A percentile compares a stretch with the other conserved stretches of the same genome.
Conservation (phyloP, 2,797 vertebrate genomes). For the Myotis planiceps region DNA sequence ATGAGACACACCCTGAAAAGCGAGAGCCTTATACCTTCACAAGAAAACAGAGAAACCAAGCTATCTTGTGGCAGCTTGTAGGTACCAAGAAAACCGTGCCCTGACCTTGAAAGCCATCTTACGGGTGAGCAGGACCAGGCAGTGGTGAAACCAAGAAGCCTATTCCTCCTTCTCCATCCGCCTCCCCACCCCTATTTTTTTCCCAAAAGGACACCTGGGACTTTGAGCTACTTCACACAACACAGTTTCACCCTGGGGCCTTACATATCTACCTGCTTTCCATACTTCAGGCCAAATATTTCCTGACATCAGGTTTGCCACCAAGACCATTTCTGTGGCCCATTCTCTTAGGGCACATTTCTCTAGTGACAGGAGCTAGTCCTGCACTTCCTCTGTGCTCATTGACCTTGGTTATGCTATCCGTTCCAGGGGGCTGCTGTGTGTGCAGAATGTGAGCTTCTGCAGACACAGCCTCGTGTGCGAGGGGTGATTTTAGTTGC, state of each 20-base stretch:
- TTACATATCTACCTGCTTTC: background rate
- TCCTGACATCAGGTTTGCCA: background rate
- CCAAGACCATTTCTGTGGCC: background rate
- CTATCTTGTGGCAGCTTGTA: background rate
- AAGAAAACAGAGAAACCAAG: constrained; percentile 63
- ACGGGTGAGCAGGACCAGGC: background rate
- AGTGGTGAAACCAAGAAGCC: too few relatives aligned
- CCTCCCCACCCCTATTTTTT: too few relatives aligned
- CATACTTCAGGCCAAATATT: background rate
- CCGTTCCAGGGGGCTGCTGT: background rate
- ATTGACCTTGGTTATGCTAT: background rate
- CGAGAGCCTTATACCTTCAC: constrained; percentile 6
- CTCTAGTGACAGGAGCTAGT: background rate
- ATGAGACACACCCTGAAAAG: constrained; percentile 66
- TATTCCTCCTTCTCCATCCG: too few relatives aligned
- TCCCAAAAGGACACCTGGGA: background rate
- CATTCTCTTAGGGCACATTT: background rate
- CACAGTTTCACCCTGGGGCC: background rate
- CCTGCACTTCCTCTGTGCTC: background rate
- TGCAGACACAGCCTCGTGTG: background rate
- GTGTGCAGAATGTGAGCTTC: background rate
- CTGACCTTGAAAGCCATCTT: background rate
- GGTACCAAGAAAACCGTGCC: background rate
- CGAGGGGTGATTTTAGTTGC: background rate
- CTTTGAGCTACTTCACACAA: background rate